Evolutionary conservation across 2,797 vertebrate species (phyloP), one percentile per base, ranked within the genome.

Genomic region (Melanogrammus aeglefinus): DNA sequence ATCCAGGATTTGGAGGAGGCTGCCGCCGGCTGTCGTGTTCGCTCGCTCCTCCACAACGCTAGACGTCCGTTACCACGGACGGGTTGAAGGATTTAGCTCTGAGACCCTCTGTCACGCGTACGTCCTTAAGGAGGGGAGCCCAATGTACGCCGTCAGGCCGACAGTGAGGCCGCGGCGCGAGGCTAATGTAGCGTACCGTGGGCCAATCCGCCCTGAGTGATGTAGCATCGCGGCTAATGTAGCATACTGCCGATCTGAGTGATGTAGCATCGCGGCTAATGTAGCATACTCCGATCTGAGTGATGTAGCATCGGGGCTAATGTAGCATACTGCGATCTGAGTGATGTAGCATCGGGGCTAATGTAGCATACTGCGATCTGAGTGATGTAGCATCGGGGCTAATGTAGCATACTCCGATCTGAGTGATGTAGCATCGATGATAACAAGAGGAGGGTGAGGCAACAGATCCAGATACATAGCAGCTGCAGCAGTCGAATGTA

Each of bases 51-150:
- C 57, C 57, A 7, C n/a, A 24, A 24, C n/a, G 24, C 57, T 63
- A 63, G 57, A 63, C 57, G n/a, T 24, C 57, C 57, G n/a, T 63
- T n/a, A 63, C 1, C 57, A 24, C 5, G 57, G 57, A 63, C 1
- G 47, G n/a, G 47, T 21, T 57, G 18, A 63, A 63, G 57, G 57
- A 63, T 63, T 24, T 63, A 63, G 9, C 4, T 24, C 57, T 0
- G 3, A 9, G 1, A 14, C 29, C 29, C 7, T 14, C 27, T 0
- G 66, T 9, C 66, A 29, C 73, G 71, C 7, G 39, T n/a, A 0
- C n/a, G n/a, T 18, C 6, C 39, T 74, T 78, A 72, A 80, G 10
- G 75, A 72, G 73, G 31, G 36, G 13, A 33, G 78, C 41, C n/a
- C 4, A 5, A 39, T 38, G 27, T 18, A 79, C 38, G 73, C 57